Base-by-base conservation (phyloP, 2,113 vertebrate genomes). In the Zeus faber region DNA sequence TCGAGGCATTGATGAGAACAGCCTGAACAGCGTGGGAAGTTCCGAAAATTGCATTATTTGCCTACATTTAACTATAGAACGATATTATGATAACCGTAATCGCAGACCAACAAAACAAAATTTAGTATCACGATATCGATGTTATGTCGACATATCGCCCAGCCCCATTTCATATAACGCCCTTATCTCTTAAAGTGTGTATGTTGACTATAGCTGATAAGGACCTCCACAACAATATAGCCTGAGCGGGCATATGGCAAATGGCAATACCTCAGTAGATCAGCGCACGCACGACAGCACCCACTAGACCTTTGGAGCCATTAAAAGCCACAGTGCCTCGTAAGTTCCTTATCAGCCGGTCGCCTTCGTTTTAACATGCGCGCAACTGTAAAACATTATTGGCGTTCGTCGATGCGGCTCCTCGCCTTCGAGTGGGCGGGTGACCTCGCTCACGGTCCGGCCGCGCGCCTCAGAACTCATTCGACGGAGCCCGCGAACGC, bases 401-500 rank as follows among this genome's bases (percentile, higher is more conserved):
- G 70, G 53, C 65, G 17, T 69, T 68, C 72, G 46, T 68, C 53
- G 71, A 65, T 73, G 73, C 62, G 56, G 62, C 52, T 70, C 18
- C 53, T 75, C 67, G 37, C 37, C 67, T 70, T 58, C 16, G 74
- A 79, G 85, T 83, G 72, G 82, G 83, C 60, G 81, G 72, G 9
- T 64, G 58, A 70, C 49, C 75, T 70, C 71, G 74, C 54, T 40
- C 26, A 55, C 49, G 48, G 48, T 61, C 47, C 49, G 43, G 39
- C 44, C 26, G 50, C 33, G 14, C 66, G 72, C 76, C n/a, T 65
- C 67, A 43, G 41, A 63, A 72, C 77, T 75, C 72, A 80, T 73
- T 77, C 82, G 74, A 75, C 71, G 77, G 39, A 73, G 77, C 63
- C 81, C 76, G 77, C 82, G 76, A 81, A 71, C 84, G 82, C 64